A percentile compares a stretch with the other conserved stretches of the same genome.
Evolutionary conservation across 1,140 invertebrate genomes (phyloP).

Genomic region (Drosophila setifemur): DNA sequence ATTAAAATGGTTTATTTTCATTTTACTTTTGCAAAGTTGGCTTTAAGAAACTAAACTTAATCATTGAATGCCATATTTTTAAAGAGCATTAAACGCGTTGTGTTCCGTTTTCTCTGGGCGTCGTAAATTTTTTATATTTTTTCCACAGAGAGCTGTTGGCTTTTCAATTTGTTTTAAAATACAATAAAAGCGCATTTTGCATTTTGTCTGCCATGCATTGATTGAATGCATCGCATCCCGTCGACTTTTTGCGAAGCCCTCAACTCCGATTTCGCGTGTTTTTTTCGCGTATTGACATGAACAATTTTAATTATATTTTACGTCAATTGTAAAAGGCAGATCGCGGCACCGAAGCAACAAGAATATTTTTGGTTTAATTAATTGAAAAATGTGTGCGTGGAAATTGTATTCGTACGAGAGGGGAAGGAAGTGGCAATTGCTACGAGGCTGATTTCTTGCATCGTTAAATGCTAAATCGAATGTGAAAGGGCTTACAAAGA

Average conservation of each 20-base stretch:
- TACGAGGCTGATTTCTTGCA: slow-evolving; percentile 29
- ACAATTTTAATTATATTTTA: slow-evolving; percentile 79
- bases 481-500: slow-evolving; percentile 35
- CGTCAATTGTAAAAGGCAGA: slow-evolving; percentile 73
- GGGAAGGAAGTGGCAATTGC: slow-evolving; percentile 18
- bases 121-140: slow-evolving; percentile 14
- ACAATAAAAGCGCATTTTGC: slow-evolving; percentile 77
- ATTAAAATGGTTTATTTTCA: neutral
- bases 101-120: neutral
- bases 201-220: slow-evolving; percentile 75
- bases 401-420: too few species aligned
- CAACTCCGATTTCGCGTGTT: slow-evolving; percentile 11
- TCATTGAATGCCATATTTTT: neutral
- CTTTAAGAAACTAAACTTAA: neutral
- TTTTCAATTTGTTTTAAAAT: slow-evolving; percentile 80
- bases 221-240: slow-evolving; percentile 68
- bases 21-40: too few species aligned
- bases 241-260: neutral
- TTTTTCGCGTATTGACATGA: slow-evolving; percentile 62
- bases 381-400: slow-evolving; percentile 69
- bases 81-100: slow-evolving; percentile 26
- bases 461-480: slow-evolving; percentile 52
- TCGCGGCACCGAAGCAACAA: slow-evolving; percentile 49
- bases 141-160: slow-evolving; percentile 47
- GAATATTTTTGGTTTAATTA: slow-evolving; percentile 77